phyloP scores from a whole-genome alignment of 2,113 vertebrate species.

The Peromyscus polionotus region DNA sequence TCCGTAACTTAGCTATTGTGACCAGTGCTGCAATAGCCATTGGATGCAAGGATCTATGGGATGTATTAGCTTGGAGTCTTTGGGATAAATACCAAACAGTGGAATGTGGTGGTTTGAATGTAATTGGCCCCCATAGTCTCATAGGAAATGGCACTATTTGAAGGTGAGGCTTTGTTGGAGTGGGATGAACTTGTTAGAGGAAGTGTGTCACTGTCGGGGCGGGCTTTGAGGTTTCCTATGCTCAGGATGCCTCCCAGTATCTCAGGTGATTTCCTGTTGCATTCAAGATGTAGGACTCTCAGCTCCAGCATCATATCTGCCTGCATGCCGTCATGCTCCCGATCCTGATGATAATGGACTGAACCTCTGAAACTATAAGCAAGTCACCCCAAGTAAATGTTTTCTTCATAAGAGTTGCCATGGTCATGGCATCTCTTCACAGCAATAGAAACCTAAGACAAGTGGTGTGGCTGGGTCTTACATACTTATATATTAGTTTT shows the following conservation, averaged over 20 bases:
- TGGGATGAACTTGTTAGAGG: neutral
- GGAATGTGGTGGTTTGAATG: neutral
- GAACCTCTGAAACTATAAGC: neutral
- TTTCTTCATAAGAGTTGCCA: neutral
- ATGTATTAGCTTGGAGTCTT: neutral
- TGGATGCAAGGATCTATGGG: too few species aligned
- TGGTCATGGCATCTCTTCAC: neutral
- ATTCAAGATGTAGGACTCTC: neutral
- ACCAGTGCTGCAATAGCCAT: neutral
- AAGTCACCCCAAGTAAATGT: neutral
- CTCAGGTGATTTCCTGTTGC: neutral
- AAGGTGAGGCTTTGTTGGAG: neutral
- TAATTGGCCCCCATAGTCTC: neutral
- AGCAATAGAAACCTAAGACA: neutral
- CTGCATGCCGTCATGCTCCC: neutral
- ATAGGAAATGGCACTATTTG: neutral
- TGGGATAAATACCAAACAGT: neutral
- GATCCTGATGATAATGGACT: neutral
- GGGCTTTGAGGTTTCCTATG: neutral
- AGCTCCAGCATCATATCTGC: neutral
- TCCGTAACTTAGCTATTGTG: neutral
- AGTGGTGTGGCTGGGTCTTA: too few species aligned
- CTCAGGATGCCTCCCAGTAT: neutral
- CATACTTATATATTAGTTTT: neutral
- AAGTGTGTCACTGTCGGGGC: neutral